Evolutionary conservation across 23 tunicate genomes (phyloP).

Genomic region (Aplidium turbinatum): DNA sequence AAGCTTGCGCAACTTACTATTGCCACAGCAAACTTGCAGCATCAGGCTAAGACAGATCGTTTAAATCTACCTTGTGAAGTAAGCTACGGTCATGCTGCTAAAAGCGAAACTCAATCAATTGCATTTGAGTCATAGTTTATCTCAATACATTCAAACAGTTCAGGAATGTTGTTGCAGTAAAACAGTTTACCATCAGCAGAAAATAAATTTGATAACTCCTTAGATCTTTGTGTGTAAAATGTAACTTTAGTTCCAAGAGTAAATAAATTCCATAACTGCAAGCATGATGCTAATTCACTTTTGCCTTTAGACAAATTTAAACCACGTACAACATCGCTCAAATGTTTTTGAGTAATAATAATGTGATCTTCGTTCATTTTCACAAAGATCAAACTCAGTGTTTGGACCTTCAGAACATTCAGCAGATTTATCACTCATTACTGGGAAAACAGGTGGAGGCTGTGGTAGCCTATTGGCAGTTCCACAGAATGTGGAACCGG

Average conservation of each 20-base stretch:
- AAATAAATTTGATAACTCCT: background rate
- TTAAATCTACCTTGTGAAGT: no score
- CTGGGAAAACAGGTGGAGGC: no score
- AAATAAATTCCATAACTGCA: background rate
- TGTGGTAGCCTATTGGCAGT: no score
- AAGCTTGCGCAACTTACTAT: no score
- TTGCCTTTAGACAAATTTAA: background rate
- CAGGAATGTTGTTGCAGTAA: slow-evolving; percentile 1
- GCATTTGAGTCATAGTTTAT: background rate
- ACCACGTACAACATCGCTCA: background rate
- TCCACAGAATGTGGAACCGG: no score
- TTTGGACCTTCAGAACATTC: no score
- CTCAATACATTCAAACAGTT: background rate
- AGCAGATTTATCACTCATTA: no score
- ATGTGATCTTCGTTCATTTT: background rate
- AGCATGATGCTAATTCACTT: slow-evolving; percentile 1
- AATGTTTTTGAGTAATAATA: background rate
- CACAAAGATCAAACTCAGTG: no score
- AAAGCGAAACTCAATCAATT: no score
- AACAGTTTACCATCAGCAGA: background rate
- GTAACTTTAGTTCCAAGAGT: background rate
- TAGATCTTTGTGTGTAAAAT: background rate
- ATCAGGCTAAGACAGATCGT: no score
- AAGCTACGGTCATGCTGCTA: no score
- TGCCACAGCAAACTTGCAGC: no score